These are phyloP conservation scores for Dasyornis broadbenti DNA, from an alignment of 2,113 vertebrate genomes.

Conservation along the genomic window DNA sequence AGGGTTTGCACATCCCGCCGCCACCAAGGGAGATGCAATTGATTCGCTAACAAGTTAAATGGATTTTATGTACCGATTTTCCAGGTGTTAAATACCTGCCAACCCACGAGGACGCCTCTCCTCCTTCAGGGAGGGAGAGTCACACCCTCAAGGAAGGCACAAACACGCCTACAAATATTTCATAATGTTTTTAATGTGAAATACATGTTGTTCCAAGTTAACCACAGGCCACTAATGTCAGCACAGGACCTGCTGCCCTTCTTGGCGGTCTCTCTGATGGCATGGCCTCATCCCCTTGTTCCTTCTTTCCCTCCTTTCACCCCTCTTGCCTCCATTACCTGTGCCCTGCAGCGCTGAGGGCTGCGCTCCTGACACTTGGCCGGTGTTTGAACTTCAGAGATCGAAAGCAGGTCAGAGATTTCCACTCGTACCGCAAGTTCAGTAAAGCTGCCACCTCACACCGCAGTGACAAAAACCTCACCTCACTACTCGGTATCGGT, in stretches of 20 bases:
- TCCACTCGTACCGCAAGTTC: neutral
- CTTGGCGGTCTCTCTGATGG: neutral
- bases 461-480: neutral
- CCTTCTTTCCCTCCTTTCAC: neutral
- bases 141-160: neutral
- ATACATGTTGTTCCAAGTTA: neutral
- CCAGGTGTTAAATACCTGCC: neutral
- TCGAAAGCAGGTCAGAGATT: neutral
- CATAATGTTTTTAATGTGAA: constrained; percentile 29
- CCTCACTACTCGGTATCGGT: rapidly evolving
- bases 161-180: constrained; percentile 1
- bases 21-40: neutral
- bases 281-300: neutral
- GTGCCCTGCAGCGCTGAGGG: neutral
- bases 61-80: constrained; percentile 26
- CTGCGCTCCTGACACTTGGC: rapidly evolving
- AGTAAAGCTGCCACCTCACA: neutral
- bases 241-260: neutral
- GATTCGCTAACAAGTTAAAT: constrained; percentile 38
- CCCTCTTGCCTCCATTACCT: neutral
- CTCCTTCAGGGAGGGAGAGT: neutral
- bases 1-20: neutral
- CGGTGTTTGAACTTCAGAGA: neutral
- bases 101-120: neutral
- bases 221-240: neutral